Percentiles rank a stretch among this genome's conserved stretches.
These are phyloP conservation scores for Cyrtodaria siliqua DNA, from an alignment of 2,888 invertebrate species.

Conservation along the genomic window DNA sequence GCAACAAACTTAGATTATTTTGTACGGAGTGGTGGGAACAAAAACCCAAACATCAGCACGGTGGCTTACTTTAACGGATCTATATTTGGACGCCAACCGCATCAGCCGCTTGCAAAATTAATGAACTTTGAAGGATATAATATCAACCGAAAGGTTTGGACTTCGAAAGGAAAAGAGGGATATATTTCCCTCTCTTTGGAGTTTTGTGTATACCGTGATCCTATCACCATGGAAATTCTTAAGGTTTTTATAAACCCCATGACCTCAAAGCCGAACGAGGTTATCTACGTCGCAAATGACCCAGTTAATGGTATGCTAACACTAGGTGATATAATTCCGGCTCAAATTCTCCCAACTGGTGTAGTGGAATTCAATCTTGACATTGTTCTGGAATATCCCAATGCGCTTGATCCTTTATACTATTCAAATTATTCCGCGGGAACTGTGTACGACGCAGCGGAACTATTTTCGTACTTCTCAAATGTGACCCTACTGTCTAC, in stretches of 20 bases:
- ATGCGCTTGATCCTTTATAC: slow-evolving; percentile 37
- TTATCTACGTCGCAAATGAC: slow-evolving; percentile 52
- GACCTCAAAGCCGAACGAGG: slow-evolving; percentile 35
- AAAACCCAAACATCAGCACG: neutral
- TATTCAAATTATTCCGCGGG: slow-evolving; percentile 50
- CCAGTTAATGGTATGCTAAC: slow-evolving; percentile 44
- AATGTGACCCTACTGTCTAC: slow-evolving; percentile 25
- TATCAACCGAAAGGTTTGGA: slow-evolving; percentile 32
- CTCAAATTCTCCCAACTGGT: slow-evolving; percentile 15
- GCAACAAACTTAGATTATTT: slow-evolving; percentile 39
- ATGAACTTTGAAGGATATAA: slow-evolving; percentile 61
- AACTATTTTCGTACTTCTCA: slow-evolving; percentile 45
- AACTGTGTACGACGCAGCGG: slow-evolving; percentile 32
- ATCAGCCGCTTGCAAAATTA: slow-evolving; percentile 14
- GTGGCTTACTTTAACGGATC: slow-evolving; percentile 50
- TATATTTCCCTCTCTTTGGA: slow-evolving; percentile 47
- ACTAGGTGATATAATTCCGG: slow-evolving; percentile 20
- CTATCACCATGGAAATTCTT: slow-evolving; percentile 33
- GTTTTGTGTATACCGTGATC: slow-evolving; percentile 51
- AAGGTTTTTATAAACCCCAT: slow-evolving; percentile 37
- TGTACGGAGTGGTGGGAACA: slow-evolving; percentile 2
- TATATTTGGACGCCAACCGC: slow-evolving; percentile 26
- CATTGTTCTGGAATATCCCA: slow-evolving; percentile 49
- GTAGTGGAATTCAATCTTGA: slow-evolving; percentile 35
- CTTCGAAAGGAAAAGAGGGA: slow-evolving; percentile 28